Conservation (phyloP, 2,888 invertebrate genomes). For the Harpalus rufipes region DNA sequence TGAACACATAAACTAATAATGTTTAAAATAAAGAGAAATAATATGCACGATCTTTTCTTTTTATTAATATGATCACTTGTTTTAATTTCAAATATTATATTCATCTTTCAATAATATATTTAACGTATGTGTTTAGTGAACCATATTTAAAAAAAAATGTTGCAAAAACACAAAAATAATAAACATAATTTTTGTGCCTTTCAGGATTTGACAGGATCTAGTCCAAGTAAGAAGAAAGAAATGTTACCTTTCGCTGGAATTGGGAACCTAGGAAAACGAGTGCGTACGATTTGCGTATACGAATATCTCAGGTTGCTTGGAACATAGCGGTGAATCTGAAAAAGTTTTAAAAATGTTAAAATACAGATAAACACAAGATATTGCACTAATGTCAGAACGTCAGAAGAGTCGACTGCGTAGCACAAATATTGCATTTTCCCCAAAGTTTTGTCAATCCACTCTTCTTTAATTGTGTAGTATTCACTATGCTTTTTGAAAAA, state of each 20-base stretch:
- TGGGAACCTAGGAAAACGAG: constrained; percentile 9
- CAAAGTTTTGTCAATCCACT: constrained; percentile 9
- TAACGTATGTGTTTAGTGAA: background rate
- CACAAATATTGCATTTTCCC: constrained; percentile 17
- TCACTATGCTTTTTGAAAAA: constrained; percentile 29
- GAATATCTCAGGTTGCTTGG: constrained; percentile 53
- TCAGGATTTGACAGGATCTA: constrained; percentile 25
- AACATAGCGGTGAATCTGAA: constrained; percentile 43
- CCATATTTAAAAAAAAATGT: background rate
- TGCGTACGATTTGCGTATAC: constrained; percentile 52
- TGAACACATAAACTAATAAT: background rate
- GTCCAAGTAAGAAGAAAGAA: constrained; percentile 27
- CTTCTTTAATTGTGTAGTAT: constrained; percentile 19
- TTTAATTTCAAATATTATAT: background rate
- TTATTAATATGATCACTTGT: background rate
- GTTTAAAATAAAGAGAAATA: background rate
- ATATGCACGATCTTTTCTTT: background rate
- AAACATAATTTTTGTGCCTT: constrained; percentile 31
- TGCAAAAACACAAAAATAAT: background rate
- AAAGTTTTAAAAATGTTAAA: background rate
- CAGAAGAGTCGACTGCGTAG: constrained; percentile 36
- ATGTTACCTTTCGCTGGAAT: constrained; percentile 7
- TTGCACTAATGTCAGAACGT: constrained; percentile 28
- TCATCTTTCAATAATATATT: background rate
- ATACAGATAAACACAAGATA: constrained; percentile 1